Conservation (phyloP, 2,888 invertebrate genomes). For the Lamellibrachia satsuma region DNA sequence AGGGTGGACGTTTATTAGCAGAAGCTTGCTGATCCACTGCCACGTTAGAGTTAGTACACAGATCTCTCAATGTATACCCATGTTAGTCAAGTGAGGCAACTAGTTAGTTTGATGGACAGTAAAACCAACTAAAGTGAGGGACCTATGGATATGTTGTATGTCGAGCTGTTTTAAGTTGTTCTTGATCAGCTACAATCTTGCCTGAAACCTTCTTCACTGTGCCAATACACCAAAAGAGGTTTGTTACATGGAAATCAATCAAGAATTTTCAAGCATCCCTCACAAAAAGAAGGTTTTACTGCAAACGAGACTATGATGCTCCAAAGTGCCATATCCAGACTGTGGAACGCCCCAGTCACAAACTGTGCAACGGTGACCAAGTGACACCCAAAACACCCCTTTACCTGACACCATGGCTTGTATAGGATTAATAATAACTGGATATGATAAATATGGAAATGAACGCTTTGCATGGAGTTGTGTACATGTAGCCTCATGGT, state of each 20-base stretch:
- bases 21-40: not conserved
- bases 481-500: not conserved
- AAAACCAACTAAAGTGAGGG: not conserved
- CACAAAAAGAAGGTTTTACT: constrained; percentile 17
- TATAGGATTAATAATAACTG: not conserved
- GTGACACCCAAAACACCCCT: not conserved
- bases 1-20: not conserved
- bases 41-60: not conserved
- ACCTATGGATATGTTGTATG: not conserved
- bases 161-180: not conserved
- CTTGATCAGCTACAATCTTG: not conserved
- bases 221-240: not conserved
- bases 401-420: not conserved
- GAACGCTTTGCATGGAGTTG: not conserved
- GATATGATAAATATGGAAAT: not conserved
- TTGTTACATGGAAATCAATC: not conserved
- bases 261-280: constrained; percentile 3
- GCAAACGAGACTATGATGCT: not conserved
- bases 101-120: not conserved
- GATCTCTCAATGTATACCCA: not conserved
- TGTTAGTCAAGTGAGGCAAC: not conserved
- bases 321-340: not conserved
- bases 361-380: not conserved
- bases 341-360: not conserved
- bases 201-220: not conserved